These are phyloP conservation scores for Lepidotrigona ventralis DNA, from an alignment of 1,140 invertebrate genomes.

Conservation along the genomic window DNA sequence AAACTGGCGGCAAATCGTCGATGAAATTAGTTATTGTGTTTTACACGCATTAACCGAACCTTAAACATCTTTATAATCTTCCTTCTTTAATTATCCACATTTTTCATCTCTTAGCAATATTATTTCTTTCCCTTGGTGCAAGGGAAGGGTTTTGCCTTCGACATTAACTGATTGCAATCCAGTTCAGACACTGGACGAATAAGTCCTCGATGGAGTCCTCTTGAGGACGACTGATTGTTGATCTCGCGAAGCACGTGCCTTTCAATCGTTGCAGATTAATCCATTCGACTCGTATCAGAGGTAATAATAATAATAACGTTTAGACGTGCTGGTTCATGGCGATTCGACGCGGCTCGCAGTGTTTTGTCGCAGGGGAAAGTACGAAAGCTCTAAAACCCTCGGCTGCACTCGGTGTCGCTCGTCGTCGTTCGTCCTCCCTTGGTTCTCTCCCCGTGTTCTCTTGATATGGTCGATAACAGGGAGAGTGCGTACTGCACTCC, in stretches of 20 bases:
- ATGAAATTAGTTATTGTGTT: not conserved
- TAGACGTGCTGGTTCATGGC: too few relatives aligned
- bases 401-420: conserved; percentile 48
- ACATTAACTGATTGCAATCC: too few relatives aligned
- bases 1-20: not conserved
- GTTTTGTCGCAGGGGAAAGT: conserved; percentile 42
- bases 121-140: too few relatives aligned
- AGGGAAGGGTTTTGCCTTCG: too few relatives aligned
- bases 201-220: too few relatives aligned
- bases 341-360: too few relatives aligned
- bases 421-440: conserved; percentile 55
- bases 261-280: too few relatives aligned
- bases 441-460: conserved; percentile 47
- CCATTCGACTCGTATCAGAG: too few relatives aligned
- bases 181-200: too few relatives aligned
- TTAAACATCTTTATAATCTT: not conserved
- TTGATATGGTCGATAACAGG: conserved; percentile 70
- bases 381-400: conserved; percentile 40
- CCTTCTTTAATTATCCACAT: not conserved
- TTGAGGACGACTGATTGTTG: too few relatives aligned
- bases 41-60: not conserved
- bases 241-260: too few relatives aligned
- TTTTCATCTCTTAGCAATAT: not conserved
- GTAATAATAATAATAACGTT: too few relatives aligned
- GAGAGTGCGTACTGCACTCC: conserved; percentile 73